These are phyloP conservation scores for Fratercula arctica DNA, from an alignment of 2,797 vertebrate genomes.

Conservation along the genomic window DNA sequence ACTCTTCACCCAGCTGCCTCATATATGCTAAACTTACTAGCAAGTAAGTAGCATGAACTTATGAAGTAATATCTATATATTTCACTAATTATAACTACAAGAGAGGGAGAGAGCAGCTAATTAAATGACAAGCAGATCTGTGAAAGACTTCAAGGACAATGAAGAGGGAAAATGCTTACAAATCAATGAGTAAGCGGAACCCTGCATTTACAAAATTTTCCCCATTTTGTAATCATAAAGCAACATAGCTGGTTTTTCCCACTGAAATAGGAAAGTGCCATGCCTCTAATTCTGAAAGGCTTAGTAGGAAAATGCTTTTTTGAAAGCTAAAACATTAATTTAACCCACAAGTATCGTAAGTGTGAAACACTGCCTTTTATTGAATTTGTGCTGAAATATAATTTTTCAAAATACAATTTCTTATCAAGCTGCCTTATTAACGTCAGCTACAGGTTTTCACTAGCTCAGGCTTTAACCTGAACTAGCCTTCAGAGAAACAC, in stretches of 20 bases:
- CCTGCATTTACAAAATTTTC: neutral
- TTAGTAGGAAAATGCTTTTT: neutral
- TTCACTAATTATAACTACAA: neutral
- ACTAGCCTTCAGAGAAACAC: neutral
- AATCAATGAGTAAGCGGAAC: neutral
- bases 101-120: neutral
- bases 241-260: neutral
- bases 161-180: neutral
- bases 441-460: neutral
- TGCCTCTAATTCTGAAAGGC: neutral
- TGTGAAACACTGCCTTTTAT: neutral
- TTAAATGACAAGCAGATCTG: slow-evolving; percentile 40
- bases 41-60: neutral
- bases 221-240: neutral
- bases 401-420: neutral
- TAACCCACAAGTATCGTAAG: neutral
- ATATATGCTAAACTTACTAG: neutral
- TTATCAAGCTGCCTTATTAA: neutral
- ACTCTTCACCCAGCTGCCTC: neutral
- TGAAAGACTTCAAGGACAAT: slow-evolving; percentile 31
- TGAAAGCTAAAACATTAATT: neutral
- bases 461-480: neutral
- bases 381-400: neutral
- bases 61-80: neutral
- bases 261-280: neutral